Evolutionary conservation across 2,797 vertebrate genomes (phyloP).

Genomic region (Phoxinus dragarum): DNA sequence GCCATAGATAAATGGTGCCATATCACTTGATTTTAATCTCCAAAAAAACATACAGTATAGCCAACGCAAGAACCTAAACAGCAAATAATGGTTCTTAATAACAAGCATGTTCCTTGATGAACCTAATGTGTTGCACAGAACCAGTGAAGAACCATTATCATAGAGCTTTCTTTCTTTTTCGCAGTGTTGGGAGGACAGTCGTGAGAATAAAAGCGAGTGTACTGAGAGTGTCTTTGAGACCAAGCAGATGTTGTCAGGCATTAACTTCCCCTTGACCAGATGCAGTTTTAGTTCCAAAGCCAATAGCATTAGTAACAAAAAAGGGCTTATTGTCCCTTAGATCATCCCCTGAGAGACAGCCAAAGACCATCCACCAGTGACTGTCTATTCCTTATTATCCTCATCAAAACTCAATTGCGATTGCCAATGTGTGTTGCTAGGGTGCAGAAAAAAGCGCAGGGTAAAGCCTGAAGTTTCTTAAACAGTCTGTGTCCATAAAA

Average conservation of each 20-base stretch:
- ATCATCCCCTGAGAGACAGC: constrained; percentile 49
- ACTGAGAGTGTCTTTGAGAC: constrained; percentile 29
- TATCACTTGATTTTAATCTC: background rate
- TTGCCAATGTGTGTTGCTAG: constrained; percentile 51
- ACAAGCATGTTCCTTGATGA: background rate
- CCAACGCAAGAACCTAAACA: background rate
- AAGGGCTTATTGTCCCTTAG: constrained; percentile 49
- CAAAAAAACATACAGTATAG: background rate
- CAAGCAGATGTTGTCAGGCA: constrained; percentile 47
- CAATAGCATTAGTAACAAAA: constrained; percentile 47
- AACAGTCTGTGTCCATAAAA: constrained; percentile 46
- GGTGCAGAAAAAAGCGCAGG: constrained; percentile 43
- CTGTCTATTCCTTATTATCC: constrained; percentile 50
- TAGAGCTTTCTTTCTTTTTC: background rate
- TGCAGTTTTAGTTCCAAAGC: constrained; percentile 43
- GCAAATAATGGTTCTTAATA: background rate
- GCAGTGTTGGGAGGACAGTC: background rate
- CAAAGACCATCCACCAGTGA: constrained; percentile 45
- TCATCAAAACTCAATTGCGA: constrained; percentile 23
- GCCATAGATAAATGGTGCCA: too few species aligned
- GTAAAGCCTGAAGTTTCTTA: constrained; percentile 39
- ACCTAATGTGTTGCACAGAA: background rate
- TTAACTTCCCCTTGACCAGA: constrained; percentile 49
- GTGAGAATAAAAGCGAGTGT: constrained; percentile 18
- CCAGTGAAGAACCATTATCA: background rate